Conservation (phyloP, 1,140 invertebrate species). For the Ceratina calcarata region DNA sequence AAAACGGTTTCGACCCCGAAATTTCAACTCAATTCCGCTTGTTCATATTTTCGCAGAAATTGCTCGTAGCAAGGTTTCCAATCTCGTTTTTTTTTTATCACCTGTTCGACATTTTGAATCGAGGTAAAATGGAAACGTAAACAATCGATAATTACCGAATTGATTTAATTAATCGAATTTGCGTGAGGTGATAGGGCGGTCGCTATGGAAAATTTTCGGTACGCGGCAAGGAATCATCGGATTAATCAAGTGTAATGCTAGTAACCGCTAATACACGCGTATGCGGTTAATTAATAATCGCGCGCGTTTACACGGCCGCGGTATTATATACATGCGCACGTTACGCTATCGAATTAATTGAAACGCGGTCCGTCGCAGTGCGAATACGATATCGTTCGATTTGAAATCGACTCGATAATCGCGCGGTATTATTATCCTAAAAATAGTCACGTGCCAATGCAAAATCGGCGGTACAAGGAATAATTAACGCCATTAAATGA, state of each 20-base stretch:
- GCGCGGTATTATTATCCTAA: background rate
- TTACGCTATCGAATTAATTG: constrained; percentile 10
- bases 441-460: background rate
- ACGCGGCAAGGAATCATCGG: too few relatives aligned
- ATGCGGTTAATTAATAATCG: constrained; percentile 32
- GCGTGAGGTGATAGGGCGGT: background rate
- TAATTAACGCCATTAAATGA: background rate
- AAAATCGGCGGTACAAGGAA: constrained; percentile 4
- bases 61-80: background rate
- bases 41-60: constrained; percentile 2
- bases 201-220: background rate
- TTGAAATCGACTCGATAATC: background rate
- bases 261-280: constrained; percentile 8
- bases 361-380: constrained; percentile 5
- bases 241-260: background rate
- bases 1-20: too few relatives aligned
- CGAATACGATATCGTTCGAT: background rate
- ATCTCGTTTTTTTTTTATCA: background rate
- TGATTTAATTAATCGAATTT: background rate
- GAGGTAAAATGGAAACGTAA: background rate
- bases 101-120: background rate
- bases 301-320: background rate
- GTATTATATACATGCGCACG: too few relatives aligned
- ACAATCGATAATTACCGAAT: background rate
- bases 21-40: constrained; percentile 1